These are phyloP conservation scores for Pseudomyrmex flavicornis DNA, from an alignment of 1,140 invertebrate species.

Conservation along the genomic window DNA sequence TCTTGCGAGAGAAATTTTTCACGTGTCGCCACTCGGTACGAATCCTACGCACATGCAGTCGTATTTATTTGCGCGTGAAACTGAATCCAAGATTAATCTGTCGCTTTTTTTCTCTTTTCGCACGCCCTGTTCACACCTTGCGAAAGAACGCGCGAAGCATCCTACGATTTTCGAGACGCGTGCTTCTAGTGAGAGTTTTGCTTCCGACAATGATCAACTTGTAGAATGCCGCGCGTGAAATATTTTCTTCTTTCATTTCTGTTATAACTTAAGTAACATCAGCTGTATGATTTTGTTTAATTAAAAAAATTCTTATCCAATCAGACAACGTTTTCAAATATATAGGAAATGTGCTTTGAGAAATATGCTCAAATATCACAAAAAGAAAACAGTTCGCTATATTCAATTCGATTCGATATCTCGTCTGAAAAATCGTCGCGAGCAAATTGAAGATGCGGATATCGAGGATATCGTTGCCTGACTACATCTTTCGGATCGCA, in stretches of 20 bases:
- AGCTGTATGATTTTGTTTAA: neutral
- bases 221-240: neutral
- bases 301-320: neutral
- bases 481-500: slow-evolving; percentile 20
- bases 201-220: slow-evolving; percentile 6
- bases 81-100: slow-evolving; percentile 30
- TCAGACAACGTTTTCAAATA: neutral
- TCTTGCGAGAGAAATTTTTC: slow-evolving; percentile 3
- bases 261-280: neutral
- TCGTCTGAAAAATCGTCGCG: slow-evolving; percentile 47
- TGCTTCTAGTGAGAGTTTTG: slow-evolving; percentile 14
- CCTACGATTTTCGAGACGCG: slow-evolving; percentile 1
- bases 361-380: neutral
- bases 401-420: slow-evolving; percentile 44
- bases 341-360: neutral
- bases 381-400: neutral
- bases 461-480: neutral
- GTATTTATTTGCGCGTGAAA: slow-evolving; percentile 19
- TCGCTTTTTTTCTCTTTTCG: neutral
- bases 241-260: neutral
- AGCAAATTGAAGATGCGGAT: too few species aligned
- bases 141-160: slow-evolving; percentile 7
- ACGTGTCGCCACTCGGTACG: neutral
- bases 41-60: neutral
- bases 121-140: neutral